phyloP scores from a whole-genome alignment of 2,888 invertebrate species.

The Aphodius sticticus region DNA sequence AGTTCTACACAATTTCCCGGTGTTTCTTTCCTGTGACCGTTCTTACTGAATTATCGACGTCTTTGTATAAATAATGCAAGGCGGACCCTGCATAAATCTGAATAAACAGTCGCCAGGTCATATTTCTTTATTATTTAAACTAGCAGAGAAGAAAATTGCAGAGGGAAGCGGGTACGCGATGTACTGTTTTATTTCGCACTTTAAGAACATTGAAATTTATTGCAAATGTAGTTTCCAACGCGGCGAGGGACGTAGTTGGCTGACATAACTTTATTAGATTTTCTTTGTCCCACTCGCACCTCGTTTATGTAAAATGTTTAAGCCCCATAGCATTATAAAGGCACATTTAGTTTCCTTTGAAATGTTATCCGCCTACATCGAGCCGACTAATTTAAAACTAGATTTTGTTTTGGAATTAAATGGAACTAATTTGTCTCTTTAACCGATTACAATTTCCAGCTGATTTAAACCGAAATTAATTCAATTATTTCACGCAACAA shows the following conservation, averaged over 20 bases:
- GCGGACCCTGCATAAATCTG: constrained; percentile 17
- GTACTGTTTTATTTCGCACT: constrained; percentile 23
- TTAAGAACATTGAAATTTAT: constrained; percentile 26
- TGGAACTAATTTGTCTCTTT: too few species aligned
- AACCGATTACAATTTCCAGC: neutral
- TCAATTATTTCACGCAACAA: neutral
- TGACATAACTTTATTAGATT: constrained; percentile 16
- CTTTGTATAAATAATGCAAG: constrained; percentile 19
- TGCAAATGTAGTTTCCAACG: constrained; percentile 18
- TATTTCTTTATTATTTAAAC: constrained; percentile 25
- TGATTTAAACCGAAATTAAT: neutral
- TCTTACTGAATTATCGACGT: constrained; percentile 14
- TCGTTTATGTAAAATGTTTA: constrained; percentile 15
- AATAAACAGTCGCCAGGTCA: constrained; percentile 15
- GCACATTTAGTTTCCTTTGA: neutral
- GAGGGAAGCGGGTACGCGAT: constrained; percentile 4
- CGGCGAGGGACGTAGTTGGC: constrained; percentile 15
- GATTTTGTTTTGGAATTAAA: neutral
- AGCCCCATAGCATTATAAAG: neutral
- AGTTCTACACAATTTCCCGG: too few species aligned
- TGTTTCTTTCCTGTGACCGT: neutral
- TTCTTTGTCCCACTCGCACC: constrained; percentile 11
- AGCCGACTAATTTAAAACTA: neutral
- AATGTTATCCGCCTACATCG: neutral
- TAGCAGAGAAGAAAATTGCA: neutral